Conservation (phyloP, 2,888 invertebrate species). For the Syrphus vitripennis region DNA sequence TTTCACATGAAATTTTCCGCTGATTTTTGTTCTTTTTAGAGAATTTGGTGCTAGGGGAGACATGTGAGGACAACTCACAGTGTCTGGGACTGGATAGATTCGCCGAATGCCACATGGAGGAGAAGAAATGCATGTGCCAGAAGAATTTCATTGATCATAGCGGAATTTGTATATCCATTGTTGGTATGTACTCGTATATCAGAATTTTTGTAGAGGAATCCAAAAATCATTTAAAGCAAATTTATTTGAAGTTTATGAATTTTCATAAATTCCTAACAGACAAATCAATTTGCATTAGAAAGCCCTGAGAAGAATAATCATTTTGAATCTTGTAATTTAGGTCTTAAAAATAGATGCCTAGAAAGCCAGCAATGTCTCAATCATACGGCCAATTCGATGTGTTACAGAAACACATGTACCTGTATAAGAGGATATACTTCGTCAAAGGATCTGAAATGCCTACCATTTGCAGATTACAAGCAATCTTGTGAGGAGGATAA, state of each 20-base stretch:
- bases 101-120: slow-evolving; percentile 73
- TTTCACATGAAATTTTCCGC: slow-evolving; percentile 29
- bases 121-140: slow-evolving; percentile 74
- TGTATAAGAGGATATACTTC: slow-evolving; percentile 71
- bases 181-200: slow-evolving; percentile 75
- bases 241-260: neutral
- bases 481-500: slow-evolving; percentile 71
- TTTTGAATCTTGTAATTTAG: neutral
- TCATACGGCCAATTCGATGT: slow-evolving; percentile 61
- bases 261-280: neutral
- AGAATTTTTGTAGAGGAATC: neutral
- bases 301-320: neutral
- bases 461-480: slow-evolving; percentile 65
- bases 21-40: slow-evolving; percentile 70
- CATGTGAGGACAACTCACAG: slow-evolving; percentile 76
- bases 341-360: slow-evolving; percentile 43
- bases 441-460: slow-evolving; percentile 60
- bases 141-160: slow-evolving; percentile 72
- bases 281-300: neutral
- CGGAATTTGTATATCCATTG: slow-evolving; percentile 74
- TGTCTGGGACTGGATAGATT: slow-evolving; percentile 75
- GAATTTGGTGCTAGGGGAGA: slow-evolving; percentile 72
- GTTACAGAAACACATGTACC: slow-evolving; percentile 67
- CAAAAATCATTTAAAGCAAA: neutral
- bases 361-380: slow-evolving; percentile 72